Conservation (phyloP, 1,140 invertebrate genomes). For the Monochamus saltuarius region DNA sequence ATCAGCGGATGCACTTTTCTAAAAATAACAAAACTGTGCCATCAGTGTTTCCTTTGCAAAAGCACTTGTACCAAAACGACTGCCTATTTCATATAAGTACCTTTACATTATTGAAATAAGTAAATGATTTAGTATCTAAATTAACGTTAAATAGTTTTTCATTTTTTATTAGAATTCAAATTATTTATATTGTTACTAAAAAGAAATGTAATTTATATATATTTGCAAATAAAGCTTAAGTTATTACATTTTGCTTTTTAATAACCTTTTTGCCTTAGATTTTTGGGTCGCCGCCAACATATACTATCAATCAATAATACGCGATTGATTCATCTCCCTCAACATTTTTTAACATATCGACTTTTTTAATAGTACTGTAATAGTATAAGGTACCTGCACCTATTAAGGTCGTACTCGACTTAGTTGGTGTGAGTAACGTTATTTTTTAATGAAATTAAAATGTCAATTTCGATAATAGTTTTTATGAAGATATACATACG, state of each 20-base stretch:
- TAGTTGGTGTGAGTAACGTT: too few species aligned
- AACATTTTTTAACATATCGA: too few species aligned
- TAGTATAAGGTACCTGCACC: too few species aligned
- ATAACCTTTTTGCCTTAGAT: conserved; percentile 31
- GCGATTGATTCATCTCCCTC: too few species aligned
- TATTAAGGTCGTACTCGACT: too few species aligned
- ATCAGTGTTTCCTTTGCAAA: conserved; percentile 34
- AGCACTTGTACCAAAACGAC: conserved; percentile 41
- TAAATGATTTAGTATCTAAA: conserved; percentile 5
- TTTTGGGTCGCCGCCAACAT: conserved; percentile 11
- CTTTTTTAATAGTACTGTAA: too few species aligned
- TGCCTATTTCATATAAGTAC: conserved; percentile 36
- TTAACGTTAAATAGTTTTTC: conserved; percentile 25
- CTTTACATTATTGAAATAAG: conserved; percentile 18
- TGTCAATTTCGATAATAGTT: too few species aligned
- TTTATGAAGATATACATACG: too few species aligned
- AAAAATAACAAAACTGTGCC: conserved; percentile 20
- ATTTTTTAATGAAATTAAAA: too few species aligned
- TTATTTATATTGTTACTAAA: conserved; percentile 45
- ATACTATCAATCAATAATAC: neutral
- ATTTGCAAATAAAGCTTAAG: conserved; percentile 48
- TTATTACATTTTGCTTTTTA: conserved; percentile 48
- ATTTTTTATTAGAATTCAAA: conserved; percentile 21
- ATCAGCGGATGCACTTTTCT: too few species aligned
- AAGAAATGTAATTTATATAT: conserved; percentile 43